Evolutionary conservation across 2,797 vertebrate species (phyloP).

Genomic region (Diplodus puntazzo): DNA sequence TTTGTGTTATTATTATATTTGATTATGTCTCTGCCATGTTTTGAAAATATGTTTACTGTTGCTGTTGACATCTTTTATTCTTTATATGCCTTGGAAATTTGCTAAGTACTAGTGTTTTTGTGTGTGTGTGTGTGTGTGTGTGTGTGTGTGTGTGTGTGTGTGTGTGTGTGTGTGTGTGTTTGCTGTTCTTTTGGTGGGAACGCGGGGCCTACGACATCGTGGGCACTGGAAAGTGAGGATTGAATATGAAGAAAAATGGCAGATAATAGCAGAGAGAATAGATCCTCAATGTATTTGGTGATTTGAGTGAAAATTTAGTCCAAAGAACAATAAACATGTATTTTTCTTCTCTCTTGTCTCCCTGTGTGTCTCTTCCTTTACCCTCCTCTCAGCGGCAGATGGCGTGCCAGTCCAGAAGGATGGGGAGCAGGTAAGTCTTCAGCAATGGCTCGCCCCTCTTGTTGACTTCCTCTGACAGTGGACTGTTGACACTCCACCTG

Average conservation of each 20-base stretch:
- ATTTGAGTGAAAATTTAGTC: constrained; percentile 1
- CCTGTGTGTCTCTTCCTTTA: constrained; percentile 21
- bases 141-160: background rate
- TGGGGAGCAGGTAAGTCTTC: constrained; percentile 94
- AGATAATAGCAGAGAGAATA: background rate
- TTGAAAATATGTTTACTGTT: background rate
- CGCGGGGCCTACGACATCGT: too few species aligned
- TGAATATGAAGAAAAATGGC: background rate
- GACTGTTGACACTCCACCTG: constrained; percentile 49
- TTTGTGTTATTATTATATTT: background rate
- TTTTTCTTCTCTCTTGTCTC: constrained; percentile 25
- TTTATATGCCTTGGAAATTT: background rate
- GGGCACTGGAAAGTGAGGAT: background rate
- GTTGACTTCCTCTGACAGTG: constrained; percentile 65
- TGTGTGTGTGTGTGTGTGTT: background rate
- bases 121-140: background rate
- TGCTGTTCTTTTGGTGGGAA: background rate
- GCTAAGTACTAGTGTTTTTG: background rate
- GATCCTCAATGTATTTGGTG: background rate
- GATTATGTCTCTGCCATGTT: background rate
- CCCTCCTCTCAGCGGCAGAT: constrained; percentile 87
- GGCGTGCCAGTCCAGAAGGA: constrained; percentile 97
- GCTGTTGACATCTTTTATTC: background rate
- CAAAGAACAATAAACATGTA: background rate
- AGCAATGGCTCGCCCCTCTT: constrained; percentile 50